phyloP scores from a whole-genome alignment of 2,888 invertebrate genomes.

The Petrophora chlorosata region DNA sequence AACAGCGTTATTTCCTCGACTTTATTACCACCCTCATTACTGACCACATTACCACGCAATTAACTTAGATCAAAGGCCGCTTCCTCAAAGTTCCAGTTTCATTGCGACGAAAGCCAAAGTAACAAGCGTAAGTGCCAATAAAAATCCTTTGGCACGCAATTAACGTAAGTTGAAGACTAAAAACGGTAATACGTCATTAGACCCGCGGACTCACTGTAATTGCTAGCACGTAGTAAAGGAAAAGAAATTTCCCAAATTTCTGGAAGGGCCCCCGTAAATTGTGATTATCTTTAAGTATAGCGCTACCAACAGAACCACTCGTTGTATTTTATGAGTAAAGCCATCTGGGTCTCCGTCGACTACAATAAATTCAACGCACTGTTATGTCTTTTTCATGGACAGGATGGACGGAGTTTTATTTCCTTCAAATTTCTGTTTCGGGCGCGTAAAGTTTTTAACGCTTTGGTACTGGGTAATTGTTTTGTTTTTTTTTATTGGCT shows the following conservation, averaged over 20 bases:
- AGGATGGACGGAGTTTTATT: conserved; percentile 71
- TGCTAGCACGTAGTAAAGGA: conserved; percentile 65
- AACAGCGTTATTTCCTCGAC: conserved; percentile 29
- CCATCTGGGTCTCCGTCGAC: conserved; percentile 78
- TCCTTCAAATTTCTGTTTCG: conserved; percentile 65
- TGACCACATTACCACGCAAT: conserved; percentile 41
- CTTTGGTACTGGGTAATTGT: too few relatives aligned
- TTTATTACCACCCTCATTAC: conserved; percentile 29
- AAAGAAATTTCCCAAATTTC: conserved; percentile 66
- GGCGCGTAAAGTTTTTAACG: conserved; percentile 41
- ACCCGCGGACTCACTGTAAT: conserved; percentile 58
- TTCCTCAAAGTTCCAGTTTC: conserved; percentile 31
- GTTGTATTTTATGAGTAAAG: conserved; percentile 80
- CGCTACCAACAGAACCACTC: conserved; percentile 75
- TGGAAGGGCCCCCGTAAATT: conserved; percentile 76
- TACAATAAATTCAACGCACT: conserved; percentile 80
- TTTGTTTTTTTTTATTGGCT: too few relatives aligned
- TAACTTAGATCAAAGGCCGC: conserved; percentile 40
- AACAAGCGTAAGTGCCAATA: conserved; percentile 47
- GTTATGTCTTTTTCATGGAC: conserved; percentile 82
- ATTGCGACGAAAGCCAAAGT: conserved; percentile 38
- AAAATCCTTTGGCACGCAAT: conserved; percentile 55
- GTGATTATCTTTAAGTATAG: conserved; percentile 80
- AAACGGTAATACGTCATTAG: conserved; percentile 63
- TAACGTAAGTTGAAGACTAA: conserved; percentile 46